phyloP scores from a whole-genome alignment of 1,140 invertebrate genomes.

The Drosophila aff. region DNA sequence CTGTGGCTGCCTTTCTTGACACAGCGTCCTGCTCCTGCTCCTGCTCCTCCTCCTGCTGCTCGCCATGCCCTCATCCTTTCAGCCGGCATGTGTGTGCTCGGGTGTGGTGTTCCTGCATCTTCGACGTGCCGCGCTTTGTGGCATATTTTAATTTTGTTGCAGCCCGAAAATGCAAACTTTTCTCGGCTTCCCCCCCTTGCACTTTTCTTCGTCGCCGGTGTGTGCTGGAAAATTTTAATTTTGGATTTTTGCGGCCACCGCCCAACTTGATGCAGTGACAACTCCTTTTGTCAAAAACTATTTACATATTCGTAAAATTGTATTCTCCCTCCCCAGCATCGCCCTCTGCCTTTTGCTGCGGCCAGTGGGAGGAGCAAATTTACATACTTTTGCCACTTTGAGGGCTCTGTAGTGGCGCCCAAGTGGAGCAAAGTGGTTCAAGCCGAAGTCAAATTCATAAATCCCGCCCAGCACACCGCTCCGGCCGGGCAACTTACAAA shows the following conservation, averaged over 20 bases:
- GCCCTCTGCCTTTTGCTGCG: conserved; percentile 28
- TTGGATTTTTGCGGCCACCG: conserved; percentile 63
- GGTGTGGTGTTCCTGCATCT: conserved; percentile 55
- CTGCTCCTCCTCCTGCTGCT: not conserved
- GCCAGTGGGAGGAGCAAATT: conserved; percentile 14
- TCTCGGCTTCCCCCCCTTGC: conserved; percentile 9
- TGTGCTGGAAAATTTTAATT: conserved; percentile 69
- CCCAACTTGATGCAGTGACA: conserved; percentile 61
- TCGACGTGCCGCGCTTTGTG: conserved; percentile 74
- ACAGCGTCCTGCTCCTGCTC: conserved; percentile 32
- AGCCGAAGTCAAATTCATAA: conserved; percentile 61
- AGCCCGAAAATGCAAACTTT: conserved; percentile 72
- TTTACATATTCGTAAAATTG: conserved; percentile 72
- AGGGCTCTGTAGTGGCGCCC: conserved; percentile 16
- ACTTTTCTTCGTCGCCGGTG: conserved; percentile 3
- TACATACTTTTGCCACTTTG: conserved; percentile 47
- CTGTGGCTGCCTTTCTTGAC: conserved; percentile 72
- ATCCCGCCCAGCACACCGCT: conserved; percentile 15
- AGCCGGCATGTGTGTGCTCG: conserved; percentile 7
- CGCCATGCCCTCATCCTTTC: not conserved
- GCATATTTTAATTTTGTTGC: conserved; percentile 81
- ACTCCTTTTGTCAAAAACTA: conserved; percentile 72
- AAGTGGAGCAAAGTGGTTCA: conserved; percentile 20
- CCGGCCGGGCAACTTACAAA: conserved; percentile 31
- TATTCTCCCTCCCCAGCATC: conserved; percentile 31